phyloP scores from a whole-genome alignment of 2,888 invertebrate genomes.

The Eupithecia dodoneata region DNA sequence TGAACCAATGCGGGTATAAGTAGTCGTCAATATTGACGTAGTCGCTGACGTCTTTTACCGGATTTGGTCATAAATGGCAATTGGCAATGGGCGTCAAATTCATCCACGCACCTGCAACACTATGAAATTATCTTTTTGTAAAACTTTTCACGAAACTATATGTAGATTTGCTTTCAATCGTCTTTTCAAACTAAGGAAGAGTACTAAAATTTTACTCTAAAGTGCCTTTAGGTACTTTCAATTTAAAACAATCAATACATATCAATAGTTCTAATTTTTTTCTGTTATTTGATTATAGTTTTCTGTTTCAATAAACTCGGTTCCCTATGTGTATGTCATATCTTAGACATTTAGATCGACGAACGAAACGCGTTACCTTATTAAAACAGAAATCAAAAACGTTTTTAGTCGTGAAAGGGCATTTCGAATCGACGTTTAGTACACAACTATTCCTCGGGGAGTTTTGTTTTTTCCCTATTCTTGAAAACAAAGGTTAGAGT shows the following conservation, averaged over 20 bases:
- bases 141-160: background rate
- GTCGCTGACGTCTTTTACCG: conserved; percentile 57
- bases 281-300: too few species aligned
- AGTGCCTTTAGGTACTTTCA: too few species aligned
- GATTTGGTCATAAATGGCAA: conserved; percentile 28
- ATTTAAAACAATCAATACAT: too few species aligned
- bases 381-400: too few species aligned
- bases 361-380: too few species aligned
- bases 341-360: too few species aligned
- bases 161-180: background rate
- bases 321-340: too few species aligned
- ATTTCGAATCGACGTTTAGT: background rate
- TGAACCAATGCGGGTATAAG: conserved; percentile 49
- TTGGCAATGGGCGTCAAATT: conserved; percentile 11
- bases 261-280: too few species aligned
- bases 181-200: too few species aligned
- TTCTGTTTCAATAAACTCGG: too few species aligned
- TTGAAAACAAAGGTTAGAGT: conserved; percentile 14
- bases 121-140: background rate
- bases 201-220: too few species aligned
- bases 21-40: conserved; percentile 61
- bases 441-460: background rate
- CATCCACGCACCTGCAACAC: conserved; percentile 6
- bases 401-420: background rate
- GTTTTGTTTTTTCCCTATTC: conserved; percentile 8